Base-by-base conservation (phyloP, 2,888 invertebrate species). In the Diarsia brunnea region DNA sequence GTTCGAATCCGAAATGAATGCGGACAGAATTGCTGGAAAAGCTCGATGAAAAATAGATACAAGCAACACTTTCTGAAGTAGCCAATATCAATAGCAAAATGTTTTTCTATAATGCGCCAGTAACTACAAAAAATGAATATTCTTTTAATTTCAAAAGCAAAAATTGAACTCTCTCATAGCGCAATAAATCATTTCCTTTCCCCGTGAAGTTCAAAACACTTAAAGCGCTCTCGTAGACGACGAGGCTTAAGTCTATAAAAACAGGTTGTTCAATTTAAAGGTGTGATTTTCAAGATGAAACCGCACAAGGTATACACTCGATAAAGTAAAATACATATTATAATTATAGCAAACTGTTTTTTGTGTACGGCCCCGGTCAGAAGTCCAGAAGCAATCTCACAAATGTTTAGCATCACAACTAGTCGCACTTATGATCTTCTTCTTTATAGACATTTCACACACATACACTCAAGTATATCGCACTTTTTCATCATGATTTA, bases 181-280 rank as follows among this genome's bases (percentile, higher is more conserved):
- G 10, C 24, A 60, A 31, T 67, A 69, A 75, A 80, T 58, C 4
- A 45, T 7, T 70, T 55, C 2, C 43, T 60, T 51, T 65, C 47
- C 45, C 38, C 53, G 47, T 47, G 58, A 65, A n/a, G 12, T 65
- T 79, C 69, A 82, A 67, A 78, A 82, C 66, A 63, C 67, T 73
- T 45, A 58, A 51, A 61, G 38, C 43, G 31, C 43, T 72, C 24
- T 45, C 43, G 19, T n/a, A 24, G 11, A 58, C 49, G 14, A 78
- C 45, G 19, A 71, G 47, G 60, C 21, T 55, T 63, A 66, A n/a
- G 43, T 55, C 38, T 69, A 64, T 49, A 61, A 68, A 79, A 75
- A 75, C 69, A 67, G 27, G 58, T 51, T 49, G 53, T 14, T 49
- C 31, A 55, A 27, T 43, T 43, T 66, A 79, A 66, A 69, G 60